These are phyloP conservation scores for Anguilla marmorata DNA, from an alignment of 2,797 vertebrate genomes.

Conservation along the genomic window DNA sequence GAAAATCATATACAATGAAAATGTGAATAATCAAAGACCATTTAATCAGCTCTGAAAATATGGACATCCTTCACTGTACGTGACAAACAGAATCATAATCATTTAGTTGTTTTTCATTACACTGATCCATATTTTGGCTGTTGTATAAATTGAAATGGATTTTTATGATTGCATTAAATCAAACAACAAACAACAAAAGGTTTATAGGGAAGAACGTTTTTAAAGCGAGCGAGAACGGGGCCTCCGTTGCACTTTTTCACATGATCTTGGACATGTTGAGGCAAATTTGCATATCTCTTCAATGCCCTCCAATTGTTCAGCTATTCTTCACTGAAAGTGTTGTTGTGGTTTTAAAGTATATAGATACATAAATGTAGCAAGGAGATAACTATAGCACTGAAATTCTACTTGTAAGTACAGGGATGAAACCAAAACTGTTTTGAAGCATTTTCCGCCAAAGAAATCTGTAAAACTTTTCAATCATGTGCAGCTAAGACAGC, in stretches of 20 bases:
- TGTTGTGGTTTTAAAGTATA: not conserved
- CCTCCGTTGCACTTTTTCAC: not conserved
- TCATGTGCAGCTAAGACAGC: not conserved
- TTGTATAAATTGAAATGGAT: conserved; percentile 14
- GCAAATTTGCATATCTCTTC: not conserved
- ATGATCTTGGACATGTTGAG: not conserved
- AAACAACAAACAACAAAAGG: not conserved
- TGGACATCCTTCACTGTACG: conserved; percentile 11
- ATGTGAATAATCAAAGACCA: conserved; percentile 2
- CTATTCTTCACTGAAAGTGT: not conserved
- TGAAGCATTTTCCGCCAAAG: not conserved
- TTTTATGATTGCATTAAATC: conserved; percentile 29
- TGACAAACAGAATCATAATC: not conserved
- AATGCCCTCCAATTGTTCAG: not conserved
- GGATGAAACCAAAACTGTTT: not conserved
- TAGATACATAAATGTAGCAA: not conserved
- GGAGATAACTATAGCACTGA: not conserved
- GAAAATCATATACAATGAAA: not conserved
- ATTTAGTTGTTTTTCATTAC: conserved; percentile 10
- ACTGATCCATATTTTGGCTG: conserved; percentile 15
- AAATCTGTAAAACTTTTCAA: not conserved
- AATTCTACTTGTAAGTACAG: not conserved
- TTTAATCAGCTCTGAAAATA: conserved; percentile 25
- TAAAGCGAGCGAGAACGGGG: not conserved
- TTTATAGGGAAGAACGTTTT: not conserved